Evolutionary conservation across 2,888 invertebrate genomes (phyloP), one percentile per base, ranked within the genome.

Genomic region (Physocephala rufipes): DNA sequence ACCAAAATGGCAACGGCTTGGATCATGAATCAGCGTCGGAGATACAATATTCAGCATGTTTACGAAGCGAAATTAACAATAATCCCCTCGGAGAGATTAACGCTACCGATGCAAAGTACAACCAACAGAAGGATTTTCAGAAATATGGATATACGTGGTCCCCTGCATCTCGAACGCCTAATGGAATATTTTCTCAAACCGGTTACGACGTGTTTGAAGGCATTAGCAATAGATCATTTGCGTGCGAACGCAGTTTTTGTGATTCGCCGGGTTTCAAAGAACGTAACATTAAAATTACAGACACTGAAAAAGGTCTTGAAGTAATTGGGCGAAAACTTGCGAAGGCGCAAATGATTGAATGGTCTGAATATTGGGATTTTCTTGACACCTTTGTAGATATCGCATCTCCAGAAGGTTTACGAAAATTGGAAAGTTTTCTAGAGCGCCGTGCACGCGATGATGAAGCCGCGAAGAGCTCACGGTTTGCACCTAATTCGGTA

Each of bases 321-420:
- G 87, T 91, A 77, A 90, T 95, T 55, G 96, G 95, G 74, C 89
- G 93, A 87, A 91, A 85, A 68, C 69, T 85, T 74, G 94, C 95
- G 0, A 89, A 90, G 74, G 89, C 93, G 83, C 89, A 90, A 83
- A 89, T 91, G 68, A 89, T 95, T 0, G 89, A 90, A 13, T 97
- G 97, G 97, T 92, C 91, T 74, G 97, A 98, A 81, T 95, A 95
- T 86, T 98, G 97, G 97, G 91, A 92, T 7, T 97, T 97, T 83
- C 87, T 97, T 16, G 92, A 93, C 77, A 89, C 90, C 1, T 96
- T 94, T 84, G 89, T 93, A 0, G 93, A 98, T 84, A 88, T 98
- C 7, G 86, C 92, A 0, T 89, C 92, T 0, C 82, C 87, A 0
- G 91, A 93, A 70, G 97, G 97, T 0, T 87, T 97, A 12, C 80